Evolutionary conservation across 2,888 invertebrate species (phyloP).

Genomic region (Deilephila porcellus): DNA sequence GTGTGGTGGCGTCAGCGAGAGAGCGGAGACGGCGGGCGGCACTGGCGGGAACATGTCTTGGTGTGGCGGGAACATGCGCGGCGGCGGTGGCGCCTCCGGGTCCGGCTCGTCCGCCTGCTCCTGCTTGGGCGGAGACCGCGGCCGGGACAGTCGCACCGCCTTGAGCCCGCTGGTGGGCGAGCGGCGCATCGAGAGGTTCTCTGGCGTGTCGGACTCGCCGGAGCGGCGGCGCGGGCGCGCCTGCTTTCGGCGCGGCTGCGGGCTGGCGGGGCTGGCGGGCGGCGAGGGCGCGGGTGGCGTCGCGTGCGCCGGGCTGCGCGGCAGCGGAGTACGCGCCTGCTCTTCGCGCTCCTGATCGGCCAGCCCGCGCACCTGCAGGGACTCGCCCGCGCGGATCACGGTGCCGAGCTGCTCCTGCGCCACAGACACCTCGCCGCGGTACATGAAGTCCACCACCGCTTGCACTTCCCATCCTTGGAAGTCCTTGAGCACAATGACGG

Average conservation of each 20-base stretch:
- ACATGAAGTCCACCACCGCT: conserved; percentile 96
- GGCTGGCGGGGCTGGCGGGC: conserved; percentile 87
- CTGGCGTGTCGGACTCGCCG: conserved; percentile 87
- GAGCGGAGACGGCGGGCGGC: conserved; percentile 87
- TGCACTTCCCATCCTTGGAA: conserved; percentile 95
- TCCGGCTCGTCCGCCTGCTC: conserved; percentile 71
- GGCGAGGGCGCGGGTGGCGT: conserved; percentile 77
- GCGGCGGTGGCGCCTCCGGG: conserved; percentile 84
- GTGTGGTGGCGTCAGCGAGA: conserved; percentile 93
- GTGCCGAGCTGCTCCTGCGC: conserved; percentile 93
- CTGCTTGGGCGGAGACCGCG: conserved; percentile 73
- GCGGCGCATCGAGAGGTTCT: conserved; percentile 87
- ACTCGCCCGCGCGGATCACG: conserved; percentile 94
- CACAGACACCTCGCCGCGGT: conserved; percentile 95
- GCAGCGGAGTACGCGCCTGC: conserved; percentile 68
- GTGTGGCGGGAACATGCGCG: conserved; percentile 81
- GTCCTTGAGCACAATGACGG: conserved; percentile 96
- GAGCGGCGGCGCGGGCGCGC: conserved; percentile 93
- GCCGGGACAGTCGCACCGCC: conserved; percentile 72
- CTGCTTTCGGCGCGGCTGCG: conserved; percentile 93
- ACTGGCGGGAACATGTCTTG: conserved; percentile 90
- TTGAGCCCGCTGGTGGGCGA: conserved; percentile 73
- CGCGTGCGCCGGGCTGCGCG: conserved; percentile 76
- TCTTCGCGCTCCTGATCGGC: conserved; percentile 86
- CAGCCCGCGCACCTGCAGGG: conserved; percentile 92